phyloP scores from a whole-genome alignment of 2,888 invertebrate species.

The Nymphalis urticae region DNA sequence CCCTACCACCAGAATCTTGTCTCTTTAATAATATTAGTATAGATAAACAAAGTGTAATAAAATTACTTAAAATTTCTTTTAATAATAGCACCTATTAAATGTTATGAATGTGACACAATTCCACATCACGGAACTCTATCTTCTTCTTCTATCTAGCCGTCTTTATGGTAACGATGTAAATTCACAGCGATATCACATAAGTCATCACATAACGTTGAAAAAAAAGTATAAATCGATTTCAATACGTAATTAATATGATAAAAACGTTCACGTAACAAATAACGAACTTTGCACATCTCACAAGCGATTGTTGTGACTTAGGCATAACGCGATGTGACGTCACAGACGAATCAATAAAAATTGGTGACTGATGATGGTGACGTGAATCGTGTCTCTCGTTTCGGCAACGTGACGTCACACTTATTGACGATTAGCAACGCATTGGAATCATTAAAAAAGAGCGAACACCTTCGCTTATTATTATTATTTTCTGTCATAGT shows the following conservation, averaged over 20 bases:
- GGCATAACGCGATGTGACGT: background rate
- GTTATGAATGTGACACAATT: background rate
- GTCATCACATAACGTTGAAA: slow-evolving; percentile 8
- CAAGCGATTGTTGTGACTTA: background rate
- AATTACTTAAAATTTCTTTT: too few relatives aligned
- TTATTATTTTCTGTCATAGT: too few relatives aligned
- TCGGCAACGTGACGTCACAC: too few relatives aligned
- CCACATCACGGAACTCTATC: background rate
- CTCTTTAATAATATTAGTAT: too few relatives aligned
- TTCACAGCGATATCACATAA: slow-evolving; percentile 2
- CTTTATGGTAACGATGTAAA: slow-evolving; percentile 3
- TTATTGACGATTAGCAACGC: too few relatives aligned
- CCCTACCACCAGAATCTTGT: too few relatives aligned
- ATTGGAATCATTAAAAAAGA: too few relatives aligned
- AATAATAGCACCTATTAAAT: background rate
- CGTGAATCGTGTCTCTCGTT: background rate
- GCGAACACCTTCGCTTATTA: too few relatives aligned
- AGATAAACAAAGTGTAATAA: too few relatives aligned
- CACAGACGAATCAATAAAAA: background rate
- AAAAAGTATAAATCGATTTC: slow-evolving; percentile 12
- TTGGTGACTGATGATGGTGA: background rate
- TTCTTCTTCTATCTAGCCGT: too few relatives aligned
- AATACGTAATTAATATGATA: slow-evolving; percentile 11
- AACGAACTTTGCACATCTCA: slow-evolving; percentile 9
- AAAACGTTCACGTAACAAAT: slow-evolving; percentile 10